Evolutionary conservation across 2,113 vertebrate species (phyloP).

Genomic region (Sterrhoptilus dennistouni): DNA sequence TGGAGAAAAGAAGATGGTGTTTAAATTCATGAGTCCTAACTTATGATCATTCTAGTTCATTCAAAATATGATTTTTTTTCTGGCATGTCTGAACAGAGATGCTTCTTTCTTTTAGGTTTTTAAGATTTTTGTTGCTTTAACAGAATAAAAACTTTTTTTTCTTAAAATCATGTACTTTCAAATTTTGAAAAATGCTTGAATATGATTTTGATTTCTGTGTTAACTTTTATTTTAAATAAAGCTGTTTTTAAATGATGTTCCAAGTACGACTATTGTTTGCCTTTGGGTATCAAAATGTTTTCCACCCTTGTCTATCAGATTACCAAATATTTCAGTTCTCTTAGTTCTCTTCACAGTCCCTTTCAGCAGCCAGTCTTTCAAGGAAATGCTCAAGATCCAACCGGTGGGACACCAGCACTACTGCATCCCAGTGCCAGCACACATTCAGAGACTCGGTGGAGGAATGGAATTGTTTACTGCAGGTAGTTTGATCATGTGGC

Average conservation of each 20-base stretch:
- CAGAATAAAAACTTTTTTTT: neutral
- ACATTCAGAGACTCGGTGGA: neutral
- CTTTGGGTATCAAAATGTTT: neutral
- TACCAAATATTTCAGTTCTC: neutral
- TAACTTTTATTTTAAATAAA: neutral
- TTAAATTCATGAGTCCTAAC: neutral
- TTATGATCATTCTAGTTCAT: neutral
- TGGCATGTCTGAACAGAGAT: neutral
- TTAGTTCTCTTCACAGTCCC: neutral
- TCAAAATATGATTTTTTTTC: neutral
- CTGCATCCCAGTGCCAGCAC: neutral
- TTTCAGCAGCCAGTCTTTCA: neutral
- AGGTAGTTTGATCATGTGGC: neutral
- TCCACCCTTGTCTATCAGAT: neutral
- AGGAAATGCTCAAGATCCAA: neutral
- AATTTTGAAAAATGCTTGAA: neutral
- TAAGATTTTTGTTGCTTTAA: too few relatives aligned
- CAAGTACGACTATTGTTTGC: neutral
- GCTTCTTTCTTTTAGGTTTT: neutral
- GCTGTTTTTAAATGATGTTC: neutral
- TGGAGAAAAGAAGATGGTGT: neutral
- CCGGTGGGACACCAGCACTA: neutral
- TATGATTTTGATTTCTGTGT: neutral
- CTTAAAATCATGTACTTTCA: neutral
- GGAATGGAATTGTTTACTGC: neutral